A percentile compares a stretch with the other conserved stretches of the same genome.
Conservation (phyloP, 1,140 invertebrate genomes). For the Macrotrachela quadricornifera region DNA sequence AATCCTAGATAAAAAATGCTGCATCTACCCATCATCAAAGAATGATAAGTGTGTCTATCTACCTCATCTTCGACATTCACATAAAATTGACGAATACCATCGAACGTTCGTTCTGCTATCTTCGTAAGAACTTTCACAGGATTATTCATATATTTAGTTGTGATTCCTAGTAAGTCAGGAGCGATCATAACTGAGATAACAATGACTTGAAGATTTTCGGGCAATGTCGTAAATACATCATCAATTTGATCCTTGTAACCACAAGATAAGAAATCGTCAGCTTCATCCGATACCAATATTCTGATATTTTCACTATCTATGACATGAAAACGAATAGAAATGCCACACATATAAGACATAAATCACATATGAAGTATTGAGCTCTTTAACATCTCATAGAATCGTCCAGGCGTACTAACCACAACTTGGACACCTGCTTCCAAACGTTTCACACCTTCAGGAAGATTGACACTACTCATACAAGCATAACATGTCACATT, state of each 20-base stretch:
- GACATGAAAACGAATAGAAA: not conserved
- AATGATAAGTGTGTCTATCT: no score
- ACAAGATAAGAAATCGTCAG: slow-evolving; percentile 97
- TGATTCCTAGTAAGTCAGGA: slow-evolving; percentile 78
- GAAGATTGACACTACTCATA: slow-evolving; percentile 92
- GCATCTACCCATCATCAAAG: not conserved
- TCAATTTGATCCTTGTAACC: slow-evolving; percentile 99
- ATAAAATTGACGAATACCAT: slow-evolving; percentile 97
- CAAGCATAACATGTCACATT: slow-evolving; percentile 87
- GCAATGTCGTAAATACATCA: slow-evolving; percentile 82
- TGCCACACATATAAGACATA: no score
- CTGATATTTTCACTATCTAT: slow-evolving; percentile 55
- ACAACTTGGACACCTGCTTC: slow-evolving; percentile 84
- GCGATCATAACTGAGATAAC: slow-evolving; percentile 95
- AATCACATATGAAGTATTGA: slow-evolving; percentile 53
- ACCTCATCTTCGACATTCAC: slow-evolving; percentile 72
- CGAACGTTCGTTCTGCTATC: slow-evolving; percentile 92
- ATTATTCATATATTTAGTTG: slow-evolving; percentile 82
- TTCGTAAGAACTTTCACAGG: slow-evolving; percentile 88
- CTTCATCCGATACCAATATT: slow-evolving; percentile 95
- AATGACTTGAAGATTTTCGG: slow-evolving; percentile 73
- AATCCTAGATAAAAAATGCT: slow-evolving; percentile 40
- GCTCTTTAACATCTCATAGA: slow-evolving; percentile 90
- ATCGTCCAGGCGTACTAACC: slow-evolving; percentile 90
- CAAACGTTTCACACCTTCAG: slow-evolving; percentile 77